Evolutionary conservation across 2,888 invertebrate genomes (phyloP).

Genomic region (Melinaea menophilus): DNA sequence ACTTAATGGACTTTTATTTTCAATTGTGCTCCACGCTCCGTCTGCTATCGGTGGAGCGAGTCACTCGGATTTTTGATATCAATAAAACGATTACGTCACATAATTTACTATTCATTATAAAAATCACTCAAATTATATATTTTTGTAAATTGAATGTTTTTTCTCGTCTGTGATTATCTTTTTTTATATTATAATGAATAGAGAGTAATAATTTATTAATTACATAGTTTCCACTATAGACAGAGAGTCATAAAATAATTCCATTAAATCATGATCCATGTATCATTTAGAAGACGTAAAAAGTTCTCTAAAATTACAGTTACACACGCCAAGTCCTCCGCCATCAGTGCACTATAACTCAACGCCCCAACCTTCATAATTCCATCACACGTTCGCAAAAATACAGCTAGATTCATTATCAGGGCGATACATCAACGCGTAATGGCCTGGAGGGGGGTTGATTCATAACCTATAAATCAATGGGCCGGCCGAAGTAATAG

Average conservation of each 20-base stretch:
- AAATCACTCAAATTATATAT: too few species aligned
- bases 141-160: too few species aligned
- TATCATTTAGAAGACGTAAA: background rate
- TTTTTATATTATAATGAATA: too few species aligned
- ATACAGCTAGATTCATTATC: constrained; percentile 75
- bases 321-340: constrained; percentile 14
- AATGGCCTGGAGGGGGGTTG: constrained; percentile 59
- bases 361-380: constrained; percentile 57
- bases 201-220: too few species aligned
- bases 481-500: constrained; percentile 66
- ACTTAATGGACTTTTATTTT: constrained; percentile 33
- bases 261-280: background rate
- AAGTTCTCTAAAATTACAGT: constrained; percentile 5
- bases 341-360: constrained; percentile 35
- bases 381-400: constrained; percentile 72
- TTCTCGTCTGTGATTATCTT: too few species aligned
- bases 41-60: background rate
- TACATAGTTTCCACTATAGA: too few species aligned
- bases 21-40: constrained; percentile 17
- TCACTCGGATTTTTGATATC: constrained; percentile 14
- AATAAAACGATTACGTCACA: background rate
- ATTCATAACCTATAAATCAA: constrained; percentile 78
- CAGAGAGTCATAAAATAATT: too few species aligned
- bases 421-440: constrained; percentile 65
- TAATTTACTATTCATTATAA: too few species aligned